Evolutionary conservation across 1,140 invertebrate species (phyloP).

Genomic region (Conus betulinus): DNA sequence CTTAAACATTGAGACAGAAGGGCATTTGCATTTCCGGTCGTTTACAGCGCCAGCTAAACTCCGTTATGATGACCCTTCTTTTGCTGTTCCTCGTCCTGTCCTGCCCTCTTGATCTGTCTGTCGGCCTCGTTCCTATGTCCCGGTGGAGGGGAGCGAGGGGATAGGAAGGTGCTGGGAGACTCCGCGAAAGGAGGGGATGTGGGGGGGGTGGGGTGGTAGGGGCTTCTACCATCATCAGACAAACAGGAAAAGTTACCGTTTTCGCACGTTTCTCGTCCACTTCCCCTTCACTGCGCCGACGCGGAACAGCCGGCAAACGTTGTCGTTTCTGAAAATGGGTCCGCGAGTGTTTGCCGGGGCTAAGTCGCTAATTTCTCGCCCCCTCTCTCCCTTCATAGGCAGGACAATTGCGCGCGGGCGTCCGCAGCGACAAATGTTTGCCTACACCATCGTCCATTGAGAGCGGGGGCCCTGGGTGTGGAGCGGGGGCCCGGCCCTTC

Average conservation of each 20-base stretch:
- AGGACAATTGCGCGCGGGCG: background rate
- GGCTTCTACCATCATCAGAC: too few relatives aligned
- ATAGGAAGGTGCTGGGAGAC: too few relatives aligned
- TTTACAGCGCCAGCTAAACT: too few relatives aligned
- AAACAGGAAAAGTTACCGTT: constrained; percentile 24
- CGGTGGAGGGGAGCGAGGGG: too few relatives aligned
- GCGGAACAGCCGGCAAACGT: constrained; percentile 27
- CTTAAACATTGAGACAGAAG: too few relatives aligned
- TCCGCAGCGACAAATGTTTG: constrained; percentile 31
- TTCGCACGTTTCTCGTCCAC: constrained; percentile 12
- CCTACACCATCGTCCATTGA: constrained; percentile 19
- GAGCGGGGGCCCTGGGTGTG: background rate
- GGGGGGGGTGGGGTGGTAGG: too few relatives aligned
- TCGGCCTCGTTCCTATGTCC: too few relatives aligned
- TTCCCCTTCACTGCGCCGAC: background rate
- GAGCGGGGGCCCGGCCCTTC: constrained; percentile 14
- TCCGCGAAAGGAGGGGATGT: too few relatives aligned
- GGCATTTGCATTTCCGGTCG: too few relatives aligned
- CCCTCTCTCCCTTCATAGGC: background rate
- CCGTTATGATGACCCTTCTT: too few relatives aligned
- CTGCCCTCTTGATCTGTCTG: too few relatives aligned
- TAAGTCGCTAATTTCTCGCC: constrained; percentile 39
- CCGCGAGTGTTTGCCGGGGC: constrained; percentile 36
- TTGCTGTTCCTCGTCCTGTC: too few relatives aligned
- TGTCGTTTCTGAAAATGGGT: constrained; percentile 24